Base-by-base conservation (phyloP, 2,797 vertebrate genomes). In the Lepus townsendii region DNA sequence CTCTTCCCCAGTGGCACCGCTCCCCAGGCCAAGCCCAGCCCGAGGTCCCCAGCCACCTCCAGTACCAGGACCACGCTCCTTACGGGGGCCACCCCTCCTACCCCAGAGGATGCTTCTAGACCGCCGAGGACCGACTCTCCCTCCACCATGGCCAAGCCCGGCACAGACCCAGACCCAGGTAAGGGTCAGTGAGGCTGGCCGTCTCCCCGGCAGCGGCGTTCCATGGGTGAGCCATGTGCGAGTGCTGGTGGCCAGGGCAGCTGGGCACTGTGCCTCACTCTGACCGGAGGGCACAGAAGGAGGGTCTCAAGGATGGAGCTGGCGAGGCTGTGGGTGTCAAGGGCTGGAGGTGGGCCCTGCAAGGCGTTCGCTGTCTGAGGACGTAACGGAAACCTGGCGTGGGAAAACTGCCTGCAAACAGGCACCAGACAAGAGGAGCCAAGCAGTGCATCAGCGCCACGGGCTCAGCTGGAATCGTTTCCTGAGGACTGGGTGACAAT, bases 91-190 rank as follows among this genome's bases (percentile, higher is more conserved):
- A 1, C 82, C 7, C 1, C 2, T 22, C 19, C 35, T 1, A 0
- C 10, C 35, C 38, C 27, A 0, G 88, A 94, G 85, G 76, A 63
- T 12, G 62, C 92, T 35, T 17, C 91, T 5, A 3, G n/a, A 62
- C 38, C 32, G 50, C 14, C 1, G 1, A 24, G 22, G 47, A 4
- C 78, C 9, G 0, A 2, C 12, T 30, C 80, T 22, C 12, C 16
- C 10, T 84, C 47, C 69, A 62, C 72, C 0, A 0, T 0, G 1
- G 52, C 12, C 42, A 62, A 78, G 78, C 78, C 20, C 0, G 12
- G 32, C 22, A 17, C 38, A 16, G 47, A 77, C 42, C 63, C 76
- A 94, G 65, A 75, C 38, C 65, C 88, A 96, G 96, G 97, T 97
- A 95, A 91, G 27, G 26, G 73, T 47, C 22, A 2, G 1, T 6